Evolutionary conservation across 2,113 vertebrate species (phyloP).

Genomic region (Octodon degus): DNA sequence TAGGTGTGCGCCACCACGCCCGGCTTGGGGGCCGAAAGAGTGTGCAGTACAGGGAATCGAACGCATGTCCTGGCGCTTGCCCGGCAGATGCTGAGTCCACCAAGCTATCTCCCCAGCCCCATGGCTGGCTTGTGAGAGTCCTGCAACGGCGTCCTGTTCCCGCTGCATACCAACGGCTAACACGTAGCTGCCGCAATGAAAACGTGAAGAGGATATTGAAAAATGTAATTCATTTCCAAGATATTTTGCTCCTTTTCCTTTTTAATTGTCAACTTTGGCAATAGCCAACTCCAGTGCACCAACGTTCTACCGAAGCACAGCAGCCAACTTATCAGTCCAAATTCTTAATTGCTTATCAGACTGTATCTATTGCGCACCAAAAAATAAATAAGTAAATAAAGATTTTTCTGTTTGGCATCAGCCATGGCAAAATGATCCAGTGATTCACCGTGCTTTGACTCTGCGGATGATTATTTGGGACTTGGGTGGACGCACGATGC

Average conservation of each 20-base stretch:
- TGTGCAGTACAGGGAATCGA: too few species aligned
- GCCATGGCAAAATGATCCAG: not conserved
- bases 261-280: conserved; percentile 13
- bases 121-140: not conserved
- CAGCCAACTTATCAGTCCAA: conserved; percentile 10
- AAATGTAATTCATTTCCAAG: conserved; percentile 6
- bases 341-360: conserved; percentile 47
- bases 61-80: too few species aligned
- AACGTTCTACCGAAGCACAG: not conserved
- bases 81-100: too few species aligned
- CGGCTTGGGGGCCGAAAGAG: too few species aligned
- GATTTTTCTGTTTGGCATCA: conserved; percentile 2
- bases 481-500: not conserved
- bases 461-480: not conserved
- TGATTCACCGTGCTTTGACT: conserved; percentile 21
- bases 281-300: not conserved
- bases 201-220: not conserved
- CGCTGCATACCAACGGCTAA: not conserved
- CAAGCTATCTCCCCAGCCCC: too few species aligned
- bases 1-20: too few species aligned
- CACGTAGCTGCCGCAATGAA: not conserved
- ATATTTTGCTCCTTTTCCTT: not conserved
- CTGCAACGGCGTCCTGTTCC: not conserved
- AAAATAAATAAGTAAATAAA: not conserved
- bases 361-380: conserved; percentile 27